Base-by-base conservation (phyloP, 92 coral and sea anemone genomes). In the Montipora capitata region DNA sequence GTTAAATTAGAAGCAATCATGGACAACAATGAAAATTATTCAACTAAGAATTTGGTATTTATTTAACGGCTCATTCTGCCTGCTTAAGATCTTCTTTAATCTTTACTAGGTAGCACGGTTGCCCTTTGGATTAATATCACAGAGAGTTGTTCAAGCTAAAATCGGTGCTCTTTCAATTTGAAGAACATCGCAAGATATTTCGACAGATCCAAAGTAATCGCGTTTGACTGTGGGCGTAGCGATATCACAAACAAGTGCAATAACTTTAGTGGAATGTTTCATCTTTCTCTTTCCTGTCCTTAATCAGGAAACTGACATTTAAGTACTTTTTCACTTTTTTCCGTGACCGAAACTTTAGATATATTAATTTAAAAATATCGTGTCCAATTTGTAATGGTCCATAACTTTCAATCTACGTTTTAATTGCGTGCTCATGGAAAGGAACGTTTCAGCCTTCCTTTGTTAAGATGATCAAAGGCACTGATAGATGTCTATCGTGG, bases 381-480 rank as follows among this genome's bases (percentile, higher is more conserved):
- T 54, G 14, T 54, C 61, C 20, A 17, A 62, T 62, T 62, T 62
- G 68, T 9, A n/a, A 62, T 62, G 68, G 68, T 62, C 68, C 68
- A 62, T 14, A 62, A 14, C 5, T 11, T 54, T 8, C 68, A 62
- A 4, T 62, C 68, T 2, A 6, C 5, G n/a, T 17, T 62, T 48
- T 48, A 48, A 48, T 48, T 48, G 52, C 52, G 35, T 11, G 3
- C 13, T 54, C 61, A 12, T 12, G 3, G 35, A 57, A n/a, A 39
- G 61, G 48, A 16, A 12, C 9, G 5, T 54, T 40, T 81, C 77
- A 52, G n/a, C 77, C 27, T 40, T 68, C 85, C 16, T 69, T 69
- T 17, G 77, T 68, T 10, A 81, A 48, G 14, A 81, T 68, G 70
- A 81, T 81, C 4, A 40, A 7, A n/a, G 85, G 77, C 27, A 10